Percentiles rank a stretch among this genome's conserved stretches.
Conservation (phyloP, 2,888 invertebrate species). For the Bugula neritina region DNA sequence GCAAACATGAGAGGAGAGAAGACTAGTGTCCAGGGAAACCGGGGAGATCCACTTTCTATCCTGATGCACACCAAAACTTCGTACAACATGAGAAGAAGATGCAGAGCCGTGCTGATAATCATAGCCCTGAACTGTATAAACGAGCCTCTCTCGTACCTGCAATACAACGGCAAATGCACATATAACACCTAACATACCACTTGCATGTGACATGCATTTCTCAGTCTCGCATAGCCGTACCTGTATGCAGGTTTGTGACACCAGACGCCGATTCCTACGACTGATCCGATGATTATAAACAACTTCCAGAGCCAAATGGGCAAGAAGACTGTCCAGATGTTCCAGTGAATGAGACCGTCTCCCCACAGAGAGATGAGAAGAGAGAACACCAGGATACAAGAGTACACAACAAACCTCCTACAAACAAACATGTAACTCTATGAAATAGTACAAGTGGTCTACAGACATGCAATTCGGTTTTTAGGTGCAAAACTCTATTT, state of each 20-base stretch:
- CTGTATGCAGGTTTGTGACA: constrained; percentile 91
- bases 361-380: constrained; percentile 80
- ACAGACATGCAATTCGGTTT: no score
- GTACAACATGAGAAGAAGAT: constrained; percentile 89
- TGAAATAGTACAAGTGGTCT: no score
- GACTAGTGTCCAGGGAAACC: constrained; percentile 59
- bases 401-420: constrained; percentile 95
- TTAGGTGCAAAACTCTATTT: no score
- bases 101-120: constrained; percentile 89
- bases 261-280: constrained; percentile 89
- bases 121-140: constrained; percentile 97
- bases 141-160: constrained; percentile 84
- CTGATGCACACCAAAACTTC: constrained; percentile 93
- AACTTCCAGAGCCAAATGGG: constrained; percentile 96
- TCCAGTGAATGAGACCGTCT: constrained; percentile 80
- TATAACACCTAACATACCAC: no score
- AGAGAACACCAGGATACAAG: constrained; percentile 84
- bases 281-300: constrained; percentile 81
- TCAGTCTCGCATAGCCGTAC: no score
- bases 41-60: constrained; percentile 70
- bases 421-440: no score
- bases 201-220: no score
- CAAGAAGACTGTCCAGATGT: constrained; percentile 89
- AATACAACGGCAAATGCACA: no score
- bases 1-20: constrained; percentile 89